These are phyloP conservation scores for Amyelois transitella DNA, from an alignment of 1,140 invertebrate species.

Conservation along the genomic window DNA sequence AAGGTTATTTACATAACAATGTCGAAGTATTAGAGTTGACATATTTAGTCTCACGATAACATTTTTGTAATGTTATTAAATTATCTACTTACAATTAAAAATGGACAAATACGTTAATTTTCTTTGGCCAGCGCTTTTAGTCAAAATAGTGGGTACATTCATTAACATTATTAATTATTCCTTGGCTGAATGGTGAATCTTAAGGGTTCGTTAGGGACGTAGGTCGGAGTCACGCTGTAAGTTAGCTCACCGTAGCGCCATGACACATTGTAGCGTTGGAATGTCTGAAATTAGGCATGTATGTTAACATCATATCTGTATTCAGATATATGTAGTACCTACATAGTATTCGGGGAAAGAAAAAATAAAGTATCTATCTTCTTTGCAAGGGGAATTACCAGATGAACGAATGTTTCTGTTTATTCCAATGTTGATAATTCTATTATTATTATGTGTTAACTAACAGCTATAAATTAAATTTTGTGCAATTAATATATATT, in stretches of 20 bases:
- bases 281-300: constrained; percentile 73
- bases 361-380: no score
- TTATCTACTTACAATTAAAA: neutral
- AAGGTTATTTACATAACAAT: neutral
- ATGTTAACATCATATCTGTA: neutral
- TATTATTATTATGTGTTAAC: no score
- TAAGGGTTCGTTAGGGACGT: constrained; percentile 80
- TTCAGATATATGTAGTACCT: no score
- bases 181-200: constrained; percentile 75
- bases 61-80: neutral
- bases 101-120: neutral
- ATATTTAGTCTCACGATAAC: neutral
- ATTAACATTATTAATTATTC: constrained; percentile 17
- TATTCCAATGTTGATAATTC: no score
- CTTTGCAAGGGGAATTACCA: no score
- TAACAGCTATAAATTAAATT: no score
- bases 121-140: neutral
- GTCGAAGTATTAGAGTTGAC: neutral
- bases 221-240: constrained; percentile 83
- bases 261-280: constrained; percentile 79
- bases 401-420: no score
- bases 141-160: neutral
- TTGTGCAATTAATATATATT: no score
- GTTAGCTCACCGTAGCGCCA: constrained; percentile 78
- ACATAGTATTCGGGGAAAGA: no score